Evolutionary conservation across 2,113 vertebrate genomes (phyloP).

Genomic region (Pungitius pungitius): DNA sequence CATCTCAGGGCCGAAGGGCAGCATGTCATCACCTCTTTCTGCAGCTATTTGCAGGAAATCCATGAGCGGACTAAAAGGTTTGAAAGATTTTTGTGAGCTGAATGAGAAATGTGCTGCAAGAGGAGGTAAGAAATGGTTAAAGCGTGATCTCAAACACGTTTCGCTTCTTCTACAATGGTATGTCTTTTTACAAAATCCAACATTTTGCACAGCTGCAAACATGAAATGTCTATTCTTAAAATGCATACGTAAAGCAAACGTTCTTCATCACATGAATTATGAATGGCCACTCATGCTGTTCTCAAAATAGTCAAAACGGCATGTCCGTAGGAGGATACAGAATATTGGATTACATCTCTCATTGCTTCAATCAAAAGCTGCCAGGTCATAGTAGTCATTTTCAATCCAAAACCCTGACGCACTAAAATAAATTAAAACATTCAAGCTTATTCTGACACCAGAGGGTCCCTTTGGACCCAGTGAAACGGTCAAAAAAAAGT

Average conservation of each 20-base stretch:
- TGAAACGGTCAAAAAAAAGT: not conserved
- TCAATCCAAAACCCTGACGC: conserved; percentile 36
- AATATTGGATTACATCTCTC: conserved; percentile 52
- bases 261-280: conserved; percentile 63
- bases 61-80: not conserved
- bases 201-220: conserved; percentile 5
- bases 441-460: conserved; percentile 38
- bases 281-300: conserved; percentile 45
- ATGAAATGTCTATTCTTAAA: conserved; percentile 30
- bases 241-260: conserved; percentile 26
- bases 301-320: conserved; percentile 67
- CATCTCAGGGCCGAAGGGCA: conserved; percentile 12
- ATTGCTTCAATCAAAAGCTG: conserved; percentile 56
- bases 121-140: not conserved
- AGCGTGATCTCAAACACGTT: not conserved
- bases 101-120: not conserved
- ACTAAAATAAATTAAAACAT: conserved; percentile 38
- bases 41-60: conserved; percentile 16
- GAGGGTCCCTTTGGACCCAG: not conserved
- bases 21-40: conserved; percentile 19
- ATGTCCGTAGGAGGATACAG: conserved; percentile 41
- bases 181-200: conserved; percentile 6
- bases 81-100: conserved; percentile 5
- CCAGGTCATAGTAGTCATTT: conserved; percentile 26
- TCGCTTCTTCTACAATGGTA: not conserved